phyloP scores from a whole-genome alignment of 2,888 invertebrate species.

The Sesamia inferens region DNA sequence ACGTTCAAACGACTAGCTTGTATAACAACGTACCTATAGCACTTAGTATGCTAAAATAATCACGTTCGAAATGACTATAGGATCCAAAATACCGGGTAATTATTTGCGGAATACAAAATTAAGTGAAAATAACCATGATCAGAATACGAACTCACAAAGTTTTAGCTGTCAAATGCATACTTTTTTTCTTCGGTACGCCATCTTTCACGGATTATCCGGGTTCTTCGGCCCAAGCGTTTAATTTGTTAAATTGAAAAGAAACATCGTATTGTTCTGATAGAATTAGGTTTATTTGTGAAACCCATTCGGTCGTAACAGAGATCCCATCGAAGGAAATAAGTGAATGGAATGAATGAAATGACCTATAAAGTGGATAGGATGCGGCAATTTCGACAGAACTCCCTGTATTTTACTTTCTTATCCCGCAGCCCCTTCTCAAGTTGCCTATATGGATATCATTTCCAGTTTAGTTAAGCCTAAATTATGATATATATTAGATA shows the following conservation, averaged over 20 bases:
- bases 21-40: constrained; percentile 18
- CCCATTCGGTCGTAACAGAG: constrained; percentile 85
- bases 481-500: constrained; percentile 28
- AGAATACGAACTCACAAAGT: constrained; percentile 43
- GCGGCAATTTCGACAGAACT: constrained; percentile 79
- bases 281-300: constrained; percentile 88
- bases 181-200: constrained; percentile 48
- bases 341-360: constrained; percentile 87
- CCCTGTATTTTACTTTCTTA: constrained; percentile 74
- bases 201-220: constrained; percentile 66
- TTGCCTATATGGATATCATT: constrained; percentile 37
- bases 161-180: constrained; percentile 43
- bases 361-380: constrained; percentile 86
- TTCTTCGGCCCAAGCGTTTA: constrained; percentile 75
- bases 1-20: constrained; percentile 35
- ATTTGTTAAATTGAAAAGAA: constrained; percentile 89
- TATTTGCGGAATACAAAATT: constrained; percentile 55
- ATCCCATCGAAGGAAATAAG: constrained; percentile 85
- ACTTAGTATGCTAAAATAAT: constrained; percentile 54
- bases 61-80: constrained; percentile 51
- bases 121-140: constrained; percentile 51
- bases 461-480: constrained; percentile 31
- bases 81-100: constrained; percentile 49
- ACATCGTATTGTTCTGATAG: constrained; percentile 84
- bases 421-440: constrained; percentile 52